Conservation (phyloP, 2,797 vertebrate genomes). For the Gymnoscopelus braueri region DNA sequence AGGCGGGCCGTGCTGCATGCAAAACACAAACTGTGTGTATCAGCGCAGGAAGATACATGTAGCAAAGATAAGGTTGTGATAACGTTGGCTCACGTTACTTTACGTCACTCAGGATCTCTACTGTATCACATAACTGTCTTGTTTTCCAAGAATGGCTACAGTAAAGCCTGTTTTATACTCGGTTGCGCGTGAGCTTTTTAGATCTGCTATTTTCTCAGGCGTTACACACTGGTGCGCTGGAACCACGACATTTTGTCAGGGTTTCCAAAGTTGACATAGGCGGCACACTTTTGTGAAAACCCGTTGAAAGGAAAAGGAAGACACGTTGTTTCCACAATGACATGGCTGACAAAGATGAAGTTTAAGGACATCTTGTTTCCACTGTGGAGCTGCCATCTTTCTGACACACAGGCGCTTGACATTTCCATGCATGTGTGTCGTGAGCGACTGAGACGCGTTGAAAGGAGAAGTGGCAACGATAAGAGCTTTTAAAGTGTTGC, state of each 20-base stretch:
- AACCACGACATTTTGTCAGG: conserved; percentile 22
- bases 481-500: conserved; percentile 60
- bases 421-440: conserved; percentile 43
- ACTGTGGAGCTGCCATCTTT: conserved; percentile 27
- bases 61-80: conserved; percentile 56
- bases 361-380: conserved; percentile 35
- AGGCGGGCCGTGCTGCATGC: conserved; percentile 26
- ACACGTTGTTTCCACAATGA: conserved; percentile 28
- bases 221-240: not conserved
- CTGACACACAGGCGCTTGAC: conserved; percentile 47
- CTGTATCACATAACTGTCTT: too few species aligned
- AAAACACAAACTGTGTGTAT: conserved; percentile 61
- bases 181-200: too few species aligned
- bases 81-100: conserved; percentile 32
- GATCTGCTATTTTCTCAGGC: not conserved
- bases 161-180: not conserved
- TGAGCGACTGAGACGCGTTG: conserved; percentile 56
- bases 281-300: conserved; percentile 23
- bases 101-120: conserved; percentile 12
- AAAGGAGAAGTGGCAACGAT: conserved; percentile 41
- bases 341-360: conserved; percentile 34
- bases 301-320: conserved; percentile 63
- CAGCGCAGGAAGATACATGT: conserved; percentile 45
- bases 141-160: too few species aligned
- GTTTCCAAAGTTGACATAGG: conserved; percentile 61